Conservation (phyloP, 1,140 invertebrate species). For the Drosophila persimilis region DNA sequence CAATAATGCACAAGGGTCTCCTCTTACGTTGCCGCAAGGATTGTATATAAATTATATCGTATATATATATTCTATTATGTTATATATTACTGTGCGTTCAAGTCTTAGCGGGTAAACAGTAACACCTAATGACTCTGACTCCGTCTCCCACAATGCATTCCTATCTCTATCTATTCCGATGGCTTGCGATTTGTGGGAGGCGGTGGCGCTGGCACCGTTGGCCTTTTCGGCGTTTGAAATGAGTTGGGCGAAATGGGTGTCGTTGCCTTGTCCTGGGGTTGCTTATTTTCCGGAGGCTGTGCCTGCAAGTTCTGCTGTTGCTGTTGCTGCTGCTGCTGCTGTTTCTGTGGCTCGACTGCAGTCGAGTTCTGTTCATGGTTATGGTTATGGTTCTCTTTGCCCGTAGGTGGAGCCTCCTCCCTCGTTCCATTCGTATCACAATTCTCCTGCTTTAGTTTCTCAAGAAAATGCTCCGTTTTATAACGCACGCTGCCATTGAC, state of each 20-base stretch:
- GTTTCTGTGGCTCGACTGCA: slow-evolving; percentile 15
- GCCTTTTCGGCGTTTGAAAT: slow-evolving; percentile 78
- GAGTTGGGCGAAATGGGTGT: slow-evolving; percentile 77
- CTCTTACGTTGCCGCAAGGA: slow-evolving; percentile 34
- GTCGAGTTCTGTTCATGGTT: slow-evolving; percentile 34
- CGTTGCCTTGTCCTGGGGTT: slow-evolving; percentile 51
- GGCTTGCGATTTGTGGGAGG: slow-evolving; percentile 73
- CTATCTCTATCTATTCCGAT: slow-evolving; percentile 41
- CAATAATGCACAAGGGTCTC: slow-evolving; percentile 45
- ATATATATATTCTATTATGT: slow-evolving; percentile 19
- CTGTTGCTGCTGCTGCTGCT: slow-evolving; percentile 9
- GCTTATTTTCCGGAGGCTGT: slow-evolving; percentile 23
- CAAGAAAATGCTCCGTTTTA: slow-evolving; percentile 73
- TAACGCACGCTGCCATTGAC: slow-evolving; percentile 57
- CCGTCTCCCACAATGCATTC: background rate
- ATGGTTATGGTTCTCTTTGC: slow-evolving; percentile 52
- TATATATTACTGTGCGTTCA: slow-evolving; percentile 75
- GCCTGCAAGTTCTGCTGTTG: slow-evolving; percentile 15
- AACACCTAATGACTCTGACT: slow-evolving; percentile 60
- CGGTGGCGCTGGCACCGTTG: slow-evolving; percentile 78
- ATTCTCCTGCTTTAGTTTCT: slow-evolving; percentile 68
- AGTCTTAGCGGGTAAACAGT: slow-evolving; percentile 67
- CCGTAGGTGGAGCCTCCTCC: slow-evolving; percentile 31
- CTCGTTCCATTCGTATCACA: slow-evolving; percentile 65
- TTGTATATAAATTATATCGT: slow-evolving; percentile 25